These are phyloP conservation scores for Lynx canadensis DNA, from an alignment of 2,113 vertebrate genomes.

Conservation along the genomic window DNA sequence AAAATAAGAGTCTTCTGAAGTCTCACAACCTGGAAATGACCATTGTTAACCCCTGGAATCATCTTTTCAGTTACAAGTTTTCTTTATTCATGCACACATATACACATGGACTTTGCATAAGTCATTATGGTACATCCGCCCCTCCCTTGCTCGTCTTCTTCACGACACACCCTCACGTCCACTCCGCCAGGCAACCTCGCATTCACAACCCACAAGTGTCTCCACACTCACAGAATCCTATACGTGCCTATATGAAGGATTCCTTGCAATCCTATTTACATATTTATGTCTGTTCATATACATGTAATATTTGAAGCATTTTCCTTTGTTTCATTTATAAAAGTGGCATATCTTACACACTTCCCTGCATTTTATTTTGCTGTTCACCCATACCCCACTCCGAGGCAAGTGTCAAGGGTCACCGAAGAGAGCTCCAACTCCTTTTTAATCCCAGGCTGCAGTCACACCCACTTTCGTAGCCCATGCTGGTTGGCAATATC, in stretches of 20 bases:
- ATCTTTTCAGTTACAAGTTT: not conserved
- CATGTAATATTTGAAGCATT: not conserved
- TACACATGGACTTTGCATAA: not conserved
- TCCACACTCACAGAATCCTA: not conserved
- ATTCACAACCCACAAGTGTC: not conserved
- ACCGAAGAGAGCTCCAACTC: not conserved
- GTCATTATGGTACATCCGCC: fast-evolving
- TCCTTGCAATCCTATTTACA: not conserved
- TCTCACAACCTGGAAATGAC: not conserved
- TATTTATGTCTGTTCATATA: not conserved
- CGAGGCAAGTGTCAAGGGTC: not conserved
- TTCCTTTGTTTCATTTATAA: not conserved
- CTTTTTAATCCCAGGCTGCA: not conserved
- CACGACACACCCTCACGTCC: fast-evolving
- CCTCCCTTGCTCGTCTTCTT: too few species aligned
- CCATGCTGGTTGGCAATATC: not conserved
- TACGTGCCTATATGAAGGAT: not conserved
- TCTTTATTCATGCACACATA: not conserved
- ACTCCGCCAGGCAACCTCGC: not conserved
- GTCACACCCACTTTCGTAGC: not conserved
- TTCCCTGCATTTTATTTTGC: not conserved
- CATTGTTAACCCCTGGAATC: not conserved
- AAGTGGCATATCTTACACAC: not conserved
- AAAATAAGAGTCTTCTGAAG: not conserved
- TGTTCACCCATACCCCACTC: not conserved